These are phyloP conservation scores for Bolinopsis microptera DNA, from an alignment of 37 sponge, comb jelly and placozoan genomes.

Conservation along the genomic window DNA sequence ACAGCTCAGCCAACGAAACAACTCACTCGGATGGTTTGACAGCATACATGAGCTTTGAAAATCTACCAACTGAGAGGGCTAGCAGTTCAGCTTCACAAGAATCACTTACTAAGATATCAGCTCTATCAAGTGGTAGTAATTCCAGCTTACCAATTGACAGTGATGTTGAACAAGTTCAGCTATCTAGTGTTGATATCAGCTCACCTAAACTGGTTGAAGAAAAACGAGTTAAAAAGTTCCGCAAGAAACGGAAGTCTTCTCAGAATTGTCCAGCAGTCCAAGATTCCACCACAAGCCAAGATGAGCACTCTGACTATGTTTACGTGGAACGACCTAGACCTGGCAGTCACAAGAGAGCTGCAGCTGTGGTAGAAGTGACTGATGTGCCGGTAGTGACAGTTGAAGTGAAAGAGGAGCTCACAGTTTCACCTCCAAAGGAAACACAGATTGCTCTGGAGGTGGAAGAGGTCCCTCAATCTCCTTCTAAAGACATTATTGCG, in stretches of 20 bases:
- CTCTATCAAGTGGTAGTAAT: neutral
- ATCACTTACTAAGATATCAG: neutral
- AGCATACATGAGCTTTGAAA: neutral
- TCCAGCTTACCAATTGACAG: neutral
- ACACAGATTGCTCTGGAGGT: neutral
- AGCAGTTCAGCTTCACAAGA: neutral
- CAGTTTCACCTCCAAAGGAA: neutral
- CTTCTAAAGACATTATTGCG: slow-evolving; percentile 3
- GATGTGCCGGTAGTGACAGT: neutral
- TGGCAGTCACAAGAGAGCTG: neutral
- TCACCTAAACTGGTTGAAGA: neutral
- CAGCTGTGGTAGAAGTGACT: neutral
- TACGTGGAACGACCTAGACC: neutral
- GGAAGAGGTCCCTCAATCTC: neutral
- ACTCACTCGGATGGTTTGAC: neutral
- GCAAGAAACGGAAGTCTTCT: neutral
- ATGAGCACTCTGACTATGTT: slow-evolving; percentile 24
- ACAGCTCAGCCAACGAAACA: neutral
- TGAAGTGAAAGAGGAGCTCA: neutral
- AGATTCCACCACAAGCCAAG: slow-evolving; percentile 35
- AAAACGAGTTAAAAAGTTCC: neutral
- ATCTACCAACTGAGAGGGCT: neutral
- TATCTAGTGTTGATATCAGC: neutral
- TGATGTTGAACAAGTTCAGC: neutral
- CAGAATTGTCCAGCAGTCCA: neutral